These are phyloP conservation scores for Trachurus trachurus DNA, from an alignment of 2,797 vertebrate species.

Conservation along the genomic window DNA sequence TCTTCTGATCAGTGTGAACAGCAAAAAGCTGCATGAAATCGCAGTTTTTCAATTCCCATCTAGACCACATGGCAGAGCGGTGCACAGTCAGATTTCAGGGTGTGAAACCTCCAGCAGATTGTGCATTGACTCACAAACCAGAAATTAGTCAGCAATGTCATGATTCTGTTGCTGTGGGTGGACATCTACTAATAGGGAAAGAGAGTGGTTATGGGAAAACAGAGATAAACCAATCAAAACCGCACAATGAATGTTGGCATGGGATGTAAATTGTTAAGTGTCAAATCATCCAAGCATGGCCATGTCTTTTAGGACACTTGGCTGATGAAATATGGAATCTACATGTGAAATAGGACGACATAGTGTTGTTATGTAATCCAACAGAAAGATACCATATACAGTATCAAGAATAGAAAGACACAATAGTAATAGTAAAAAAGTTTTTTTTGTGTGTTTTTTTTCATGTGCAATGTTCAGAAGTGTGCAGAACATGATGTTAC, in stretches of 20 bases:
- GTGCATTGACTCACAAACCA: slow-evolving; percentile 7
- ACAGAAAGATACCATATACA: not conserved
- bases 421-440: not conserved
- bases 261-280: not conserved
- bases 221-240: not conserved
- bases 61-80: slow-evolving; percentile 13
- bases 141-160: not conserved
- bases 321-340: not conserved
- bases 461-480: too few relatives aligned
- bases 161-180: slow-evolving; percentile 13
- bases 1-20: slow-evolving; percentile 54
- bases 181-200: not conserved
- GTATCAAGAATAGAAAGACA: not conserved
- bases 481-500: too few relatives aligned
- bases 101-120: slow-evolving; percentile 3
- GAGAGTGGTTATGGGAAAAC: not conserved
- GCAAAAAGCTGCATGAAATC: slow-evolving; percentile 31
- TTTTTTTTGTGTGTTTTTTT: too few relatives aligned
- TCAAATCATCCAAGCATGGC: not conserved
- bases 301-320: not conserved
- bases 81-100: slow-evolving; percentile 20
- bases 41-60: slow-evolving; percentile 31
- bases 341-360: not conserved
- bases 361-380: not conserved
- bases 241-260: not conserved